phyloP scores from a whole-genome alignment of 2,888 invertebrate species.

The Tetragonisca angustula region DNA sequence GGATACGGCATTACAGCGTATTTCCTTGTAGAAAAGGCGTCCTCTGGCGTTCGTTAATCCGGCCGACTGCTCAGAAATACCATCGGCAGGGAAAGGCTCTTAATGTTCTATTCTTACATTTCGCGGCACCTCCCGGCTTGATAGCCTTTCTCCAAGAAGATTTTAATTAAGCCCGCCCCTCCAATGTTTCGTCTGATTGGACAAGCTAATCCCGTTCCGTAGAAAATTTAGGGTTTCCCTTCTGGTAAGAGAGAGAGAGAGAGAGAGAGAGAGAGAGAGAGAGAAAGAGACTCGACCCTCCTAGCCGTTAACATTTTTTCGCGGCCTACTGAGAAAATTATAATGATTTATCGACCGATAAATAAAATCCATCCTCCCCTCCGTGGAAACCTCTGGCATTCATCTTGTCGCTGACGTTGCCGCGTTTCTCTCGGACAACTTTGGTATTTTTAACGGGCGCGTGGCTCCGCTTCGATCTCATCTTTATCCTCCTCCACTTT shows the following conservation, averaged over 20 bases:
- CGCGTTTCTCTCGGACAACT: slow-evolving; percentile 18
- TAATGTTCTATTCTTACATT: slow-evolving; percentile 78
- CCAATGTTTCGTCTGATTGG: slow-evolving; percentile 83
- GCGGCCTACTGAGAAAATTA: slow-evolving; percentile 52
- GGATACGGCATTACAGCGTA: slow-evolving; percentile 40
- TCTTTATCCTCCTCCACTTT: no score
- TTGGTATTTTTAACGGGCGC: slow-evolving; percentile 44
- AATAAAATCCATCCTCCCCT: slow-evolving; percentile 39
- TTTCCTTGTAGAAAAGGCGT: slow-evolving; percentile 47
- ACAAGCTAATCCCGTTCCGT: slow-evolving; percentile 78
- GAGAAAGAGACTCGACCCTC: slow-evolving; percentile 3
- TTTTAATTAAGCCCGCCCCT: slow-evolving; percentile 84
- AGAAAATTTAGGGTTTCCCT: slow-evolving; percentile 79
- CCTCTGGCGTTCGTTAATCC: slow-evolving; percentile 56
- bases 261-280: slow-evolving; percentile 4
- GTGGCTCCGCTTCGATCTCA: not conserved
- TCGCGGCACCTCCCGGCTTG: slow-evolving; percentile 71
- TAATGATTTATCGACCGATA: slow-evolving; percentile 57
- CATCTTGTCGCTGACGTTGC: slow-evolving; percentile 42
- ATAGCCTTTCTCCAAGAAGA: slow-evolving; percentile 77
- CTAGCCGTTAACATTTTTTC: slow-evolving; percentile 63
- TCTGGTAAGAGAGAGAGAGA: slow-evolving; percentile 40
- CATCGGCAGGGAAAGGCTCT: slow-evolving; percentile 71
- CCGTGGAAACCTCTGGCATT: slow-evolving; percentile 18
- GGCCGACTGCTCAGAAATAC: slow-evolving; percentile 61